Evolutionary conservation across 2,797 vertebrate genomes (phyloP).

Genomic region (Kryptolebias ocellatus): DNA sequence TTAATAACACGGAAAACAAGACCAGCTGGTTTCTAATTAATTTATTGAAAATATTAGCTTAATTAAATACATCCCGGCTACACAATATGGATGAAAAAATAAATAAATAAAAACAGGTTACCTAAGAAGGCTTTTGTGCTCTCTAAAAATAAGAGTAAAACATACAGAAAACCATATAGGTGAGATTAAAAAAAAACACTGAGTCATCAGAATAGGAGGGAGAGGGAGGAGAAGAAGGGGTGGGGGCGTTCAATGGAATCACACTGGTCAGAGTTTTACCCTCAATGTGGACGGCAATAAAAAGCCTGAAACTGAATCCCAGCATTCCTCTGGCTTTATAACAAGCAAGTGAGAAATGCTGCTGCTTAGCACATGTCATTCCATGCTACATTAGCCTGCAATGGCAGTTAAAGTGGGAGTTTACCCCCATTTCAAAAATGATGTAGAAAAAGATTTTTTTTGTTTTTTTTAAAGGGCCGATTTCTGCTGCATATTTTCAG

Average conservation of each 20-base stretch:
- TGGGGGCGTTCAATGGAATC: constrained; percentile 25
- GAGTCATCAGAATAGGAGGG: constrained; percentile 61
- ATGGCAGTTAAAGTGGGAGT: not conserved
- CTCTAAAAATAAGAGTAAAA: constrained; percentile 45
- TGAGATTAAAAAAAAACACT: constrained; percentile 54
- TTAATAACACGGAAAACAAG: constrained; percentile 47
- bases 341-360: constrained; percentile 65
- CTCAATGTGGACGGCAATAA: constrained; percentile 62
- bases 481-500: constrained; percentile 59
- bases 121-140: constrained; percentile 44
- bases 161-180: constrained; percentile 64
- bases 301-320: constrained; percentile 71
- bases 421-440: constrained; percentile 31
- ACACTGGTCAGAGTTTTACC: constrained; percentile 65
- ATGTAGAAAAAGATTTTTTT: not conserved
- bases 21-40: constrained; percentile 4
- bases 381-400: constrained; percentile 39
- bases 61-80: constrained; percentile 3
- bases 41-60: constrained; percentile 9
- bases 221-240: not conserved
- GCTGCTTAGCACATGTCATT: constrained; percentile 55
- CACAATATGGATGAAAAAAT: constrained; percentile 3
- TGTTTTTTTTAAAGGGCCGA: not conserved
- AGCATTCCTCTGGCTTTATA: constrained; percentile 73
- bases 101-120: constrained; percentile 26